These are phyloP conservation scores for Drosophila siamana DNA, from an alignment of 2,888 invertebrate species.

Conservation along the genomic window DNA sequence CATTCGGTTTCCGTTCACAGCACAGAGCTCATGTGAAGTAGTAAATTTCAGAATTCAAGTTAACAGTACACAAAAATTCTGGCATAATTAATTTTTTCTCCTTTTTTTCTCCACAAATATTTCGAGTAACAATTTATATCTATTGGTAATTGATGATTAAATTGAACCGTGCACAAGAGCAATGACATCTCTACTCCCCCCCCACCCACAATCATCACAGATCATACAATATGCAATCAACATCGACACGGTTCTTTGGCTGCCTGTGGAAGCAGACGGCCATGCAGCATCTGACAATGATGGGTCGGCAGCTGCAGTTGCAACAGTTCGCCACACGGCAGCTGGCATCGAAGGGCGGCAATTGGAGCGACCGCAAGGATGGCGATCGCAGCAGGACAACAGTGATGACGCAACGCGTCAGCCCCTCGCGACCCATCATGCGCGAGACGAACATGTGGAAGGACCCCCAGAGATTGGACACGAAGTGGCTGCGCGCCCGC, in stretches of 20 bases:
- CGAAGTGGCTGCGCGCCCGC: conserved; percentile 47
- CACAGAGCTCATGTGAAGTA: conserved; percentile 31
- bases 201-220: too few species aligned
- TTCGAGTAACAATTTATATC: not conserved
- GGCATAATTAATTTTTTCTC: conserved; percentile 1
- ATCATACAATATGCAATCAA: conserved; percentile 41
- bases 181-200: too few species aligned
- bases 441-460: conserved; percentile 62
- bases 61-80: conserved; percentile 19
- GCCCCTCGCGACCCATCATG: not conserved
- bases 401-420: not conserved
- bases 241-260: conserved; percentile 23
- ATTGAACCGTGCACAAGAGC: too few species aligned
- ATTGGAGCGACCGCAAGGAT: not conserved
- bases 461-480: conserved; percentile 25
- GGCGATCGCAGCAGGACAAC: not conserved
- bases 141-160: too few species aligned
- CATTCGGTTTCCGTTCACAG: conserved; percentile 37
- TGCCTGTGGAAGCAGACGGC: conserved; percentile 16
- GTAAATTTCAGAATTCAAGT: conserved; percentile 16
- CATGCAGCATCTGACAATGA: not conserved
- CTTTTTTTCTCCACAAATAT: conserved; percentile 7
- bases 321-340: not conserved
- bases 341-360: not conserved
- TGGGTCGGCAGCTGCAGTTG: not conserved